These are phyloP conservation scores for Chrysoperla carnea DNA, from an alignment of 1,140 invertebrate genomes.

Conservation along the genomic window DNA sequence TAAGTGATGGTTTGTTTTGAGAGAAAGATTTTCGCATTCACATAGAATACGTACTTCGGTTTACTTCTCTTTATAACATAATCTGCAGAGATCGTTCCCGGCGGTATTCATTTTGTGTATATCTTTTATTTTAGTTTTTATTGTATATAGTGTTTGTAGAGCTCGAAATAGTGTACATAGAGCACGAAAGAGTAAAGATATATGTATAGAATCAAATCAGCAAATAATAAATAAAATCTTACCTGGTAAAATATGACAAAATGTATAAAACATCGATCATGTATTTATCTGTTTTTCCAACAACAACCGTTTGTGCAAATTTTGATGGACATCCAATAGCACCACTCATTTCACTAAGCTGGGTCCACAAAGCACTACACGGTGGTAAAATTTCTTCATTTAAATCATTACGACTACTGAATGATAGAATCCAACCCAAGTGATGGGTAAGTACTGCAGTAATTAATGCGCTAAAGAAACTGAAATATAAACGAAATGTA, in stretches of 20 bases:
- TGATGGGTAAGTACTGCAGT: slow-evolving; percentile 79
- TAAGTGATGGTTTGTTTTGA: too few relatives aligned
- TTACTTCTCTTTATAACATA: too few relatives aligned
- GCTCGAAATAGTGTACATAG: too few relatives aligned
- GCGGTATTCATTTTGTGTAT: too few relatives aligned
- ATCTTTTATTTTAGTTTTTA: too few relatives aligned
- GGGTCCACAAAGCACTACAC: slow-evolving; percentile 73
- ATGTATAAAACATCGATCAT: slow-evolving; percentile 42
- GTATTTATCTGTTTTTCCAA: slow-evolving; percentile 44
- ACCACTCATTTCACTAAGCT: slow-evolving; percentile 68
- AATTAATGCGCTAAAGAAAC: slow-evolving; percentile 76
- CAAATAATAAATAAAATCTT: neutral
- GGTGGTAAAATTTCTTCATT: slow-evolving; percentile 25
- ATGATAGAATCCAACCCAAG: slow-evolving; percentile 64
- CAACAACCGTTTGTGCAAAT: slow-evolving; percentile 59
- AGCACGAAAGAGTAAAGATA: too few relatives aligned
- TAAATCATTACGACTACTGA: slow-evolving; percentile 3
- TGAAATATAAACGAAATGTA: too few relatives aligned
- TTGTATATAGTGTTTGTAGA: too few relatives aligned
- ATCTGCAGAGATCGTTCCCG: too few relatives aligned
- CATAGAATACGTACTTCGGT: too few relatives aligned
- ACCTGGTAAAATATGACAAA: slow-evolving; percentile 63
- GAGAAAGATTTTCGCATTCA: too few relatives aligned
- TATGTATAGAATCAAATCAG: too few relatives aligned
- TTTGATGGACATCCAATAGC: slow-evolving; percentile 58